Evolutionary conservation across 1,140 invertebrate species (phyloP).

Genomic region (Ridgeia piscesae): DNA sequence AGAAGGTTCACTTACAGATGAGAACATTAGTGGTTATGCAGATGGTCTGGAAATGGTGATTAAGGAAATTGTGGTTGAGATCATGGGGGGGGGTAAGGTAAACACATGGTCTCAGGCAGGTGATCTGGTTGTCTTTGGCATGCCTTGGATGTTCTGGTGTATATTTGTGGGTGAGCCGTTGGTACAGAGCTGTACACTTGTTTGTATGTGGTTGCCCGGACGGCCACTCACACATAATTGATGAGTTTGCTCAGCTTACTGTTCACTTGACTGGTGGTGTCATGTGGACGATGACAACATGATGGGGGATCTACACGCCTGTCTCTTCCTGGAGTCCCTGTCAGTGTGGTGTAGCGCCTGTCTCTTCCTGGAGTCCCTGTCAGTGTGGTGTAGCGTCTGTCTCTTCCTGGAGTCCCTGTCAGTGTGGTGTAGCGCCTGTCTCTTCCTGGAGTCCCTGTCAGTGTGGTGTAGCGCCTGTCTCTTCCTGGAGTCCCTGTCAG

Average conservation of each 20-base stretch:
- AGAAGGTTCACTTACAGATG: too few relatives aligned
- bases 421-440: too few relatives aligned
- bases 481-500: too few relatives aligned
- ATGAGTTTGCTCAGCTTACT: neutral
- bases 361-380: too few relatives aligned
- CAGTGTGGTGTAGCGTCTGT: too few relatives aligned
- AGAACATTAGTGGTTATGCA: too few relatives aligned
- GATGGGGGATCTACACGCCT: neutral
- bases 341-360: too few relatives aligned
- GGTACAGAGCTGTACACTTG: neutral
- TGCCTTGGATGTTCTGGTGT: neutral
- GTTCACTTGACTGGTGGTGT: neutral
- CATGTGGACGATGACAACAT: neutral
- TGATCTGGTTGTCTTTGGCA: neutral
- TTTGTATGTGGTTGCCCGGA: neutral
- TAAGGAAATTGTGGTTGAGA: neutral
- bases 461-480: too few relatives aligned
- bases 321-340: too few relatives aligned
- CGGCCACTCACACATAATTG: neutral
- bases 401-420: too few relatives aligned
- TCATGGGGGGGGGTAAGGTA: neutral
- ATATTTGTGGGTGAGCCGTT: neutral
- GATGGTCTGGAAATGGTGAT: neutral
- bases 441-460: too few relatives aligned
- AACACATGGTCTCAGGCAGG: too few relatives aligned